A percentile compares a stretch with the other conserved stretches of the same genome.
Evolutionary conservation across 2,113 vertebrate species (phyloP).

Genomic region (Seriola rivoliana): DNA sequence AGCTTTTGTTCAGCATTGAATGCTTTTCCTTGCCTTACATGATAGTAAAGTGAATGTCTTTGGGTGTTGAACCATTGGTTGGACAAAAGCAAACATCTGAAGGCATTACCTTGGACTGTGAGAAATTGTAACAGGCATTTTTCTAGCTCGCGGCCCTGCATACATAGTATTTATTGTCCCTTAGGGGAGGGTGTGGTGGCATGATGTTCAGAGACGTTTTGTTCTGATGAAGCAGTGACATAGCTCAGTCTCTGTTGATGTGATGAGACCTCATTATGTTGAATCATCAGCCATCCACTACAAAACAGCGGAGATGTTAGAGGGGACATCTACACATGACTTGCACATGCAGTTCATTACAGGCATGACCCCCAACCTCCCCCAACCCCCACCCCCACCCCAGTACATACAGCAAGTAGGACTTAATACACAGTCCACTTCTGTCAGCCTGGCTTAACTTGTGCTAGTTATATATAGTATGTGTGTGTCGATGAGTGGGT

Average conservation of each 20-base stretch:
- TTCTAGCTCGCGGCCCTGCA: not conserved
- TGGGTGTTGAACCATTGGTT: not conserved
- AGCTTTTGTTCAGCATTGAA: not conserved
- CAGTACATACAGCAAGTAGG: conserved; percentile 18
- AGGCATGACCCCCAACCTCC: not conserved
- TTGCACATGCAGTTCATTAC: conserved; percentile 44
- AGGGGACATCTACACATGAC: conserved; percentile 23
- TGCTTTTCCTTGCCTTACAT: not conserved
- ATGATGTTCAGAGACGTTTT: conserved; percentile 22
- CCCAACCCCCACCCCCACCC: not conserved
- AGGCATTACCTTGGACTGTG: no score
- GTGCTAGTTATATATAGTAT: conserved; percentile 38
- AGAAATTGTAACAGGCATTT: not conserved
- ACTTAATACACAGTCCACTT: conserved; percentile 40
- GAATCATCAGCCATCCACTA: conserved; percentile 51
- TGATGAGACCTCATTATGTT: conserved; percentile 57
- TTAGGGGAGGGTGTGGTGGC: conserved; percentile 9
- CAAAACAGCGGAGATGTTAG: conserved; percentile 11
- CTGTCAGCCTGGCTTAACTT: conserved; percentile 53
- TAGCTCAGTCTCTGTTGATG: conserved; percentile 38
- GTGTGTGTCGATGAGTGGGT: conserved; percentile 37
- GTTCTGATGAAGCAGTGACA: conserved; percentile 48
- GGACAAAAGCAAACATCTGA: no score
- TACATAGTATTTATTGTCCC: not conserved
- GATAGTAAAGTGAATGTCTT: not conserved